Evolutionary conservation across 2,888 invertebrate species (phyloP).

Genomic region (Eudemis profundana): DNA sequence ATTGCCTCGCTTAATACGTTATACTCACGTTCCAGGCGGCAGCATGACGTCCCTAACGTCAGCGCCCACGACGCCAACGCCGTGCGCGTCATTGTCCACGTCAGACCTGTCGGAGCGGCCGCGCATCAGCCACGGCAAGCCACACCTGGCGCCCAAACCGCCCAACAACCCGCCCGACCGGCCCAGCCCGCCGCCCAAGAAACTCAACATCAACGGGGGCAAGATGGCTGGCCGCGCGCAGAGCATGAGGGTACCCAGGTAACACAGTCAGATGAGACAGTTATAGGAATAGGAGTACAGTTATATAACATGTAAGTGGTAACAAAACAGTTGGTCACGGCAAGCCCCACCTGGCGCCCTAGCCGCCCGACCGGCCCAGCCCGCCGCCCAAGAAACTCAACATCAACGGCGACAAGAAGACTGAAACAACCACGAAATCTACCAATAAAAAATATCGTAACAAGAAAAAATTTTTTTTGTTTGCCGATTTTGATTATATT

Average conservation of each 20-base stretch:
- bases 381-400: slow-evolving; percentile 88
- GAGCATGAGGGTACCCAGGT: slow-evolving; percentile 93
- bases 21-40: slow-evolving; percentile 63
- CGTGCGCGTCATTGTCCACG: slow-evolving; percentile 73
- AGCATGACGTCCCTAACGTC: slow-evolving; percentile 78
- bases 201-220: slow-evolving; percentile 85
- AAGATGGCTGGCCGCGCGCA: slow-evolving; percentile 90
- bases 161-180: slow-evolving; percentile 81
- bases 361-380: slow-evolving; percentile 87
- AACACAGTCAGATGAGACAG: slow-evolving; percentile 45
- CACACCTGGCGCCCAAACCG: slow-evolving; percentile 93
- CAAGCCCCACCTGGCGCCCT: slow-evolving; percentile 93
- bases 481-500: too few relatives aligned
- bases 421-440: too few relatives aligned
- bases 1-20: too few relatives aligned
- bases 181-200: slow-evolving; percentile 89
- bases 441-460: too few relatives aligned
- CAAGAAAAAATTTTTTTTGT: too few relatives aligned
- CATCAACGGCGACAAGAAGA: slow-evolving; percentile 85
- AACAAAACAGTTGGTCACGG: slow-evolving; percentile 84
- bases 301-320: too few relatives aligned
- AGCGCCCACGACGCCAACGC: slow-evolving; percentile 66
- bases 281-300: slow-evolving; percentile 1
- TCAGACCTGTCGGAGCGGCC: slow-evolving; percentile 80
- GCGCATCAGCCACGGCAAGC: slow-evolving; percentile 89